phyloP scores from a whole-genome alignment of 2,888 invertebrate genomes.

The Drosophila vallismaia region DNA sequence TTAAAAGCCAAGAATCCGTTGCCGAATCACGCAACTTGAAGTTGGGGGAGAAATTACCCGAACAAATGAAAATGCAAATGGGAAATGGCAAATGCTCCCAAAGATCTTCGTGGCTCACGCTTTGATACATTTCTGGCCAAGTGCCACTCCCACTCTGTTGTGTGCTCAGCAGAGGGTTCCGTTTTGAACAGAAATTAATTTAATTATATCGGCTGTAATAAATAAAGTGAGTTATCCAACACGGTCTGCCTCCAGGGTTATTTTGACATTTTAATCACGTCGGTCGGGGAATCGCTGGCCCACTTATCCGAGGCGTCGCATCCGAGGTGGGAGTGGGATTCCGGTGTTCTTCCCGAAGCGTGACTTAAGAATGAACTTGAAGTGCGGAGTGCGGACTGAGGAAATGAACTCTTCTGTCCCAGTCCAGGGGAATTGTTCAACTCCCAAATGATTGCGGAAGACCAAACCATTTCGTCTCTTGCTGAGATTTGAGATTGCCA shows the following conservation, averaged over 20 bases:
- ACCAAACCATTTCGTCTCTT: background rate
- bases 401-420: background rate
- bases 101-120: conserved; percentile 69
- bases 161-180: background rate
- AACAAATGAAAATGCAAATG: conserved; percentile 56
- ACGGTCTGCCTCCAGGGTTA: conserved; percentile 33
- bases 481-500: background rate
- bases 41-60: conserved; percentile 26
- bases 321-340: conserved; percentile 10
- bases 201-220: conserved; percentile 70
- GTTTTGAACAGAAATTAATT: conserved; percentile 61
- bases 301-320: conserved; percentile 56
- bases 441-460: conserved; percentile 12
- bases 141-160: conserved; percentile 50
- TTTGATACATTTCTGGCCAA: conserved; percentile 59
- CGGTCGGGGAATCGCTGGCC: conserved; percentile 57
- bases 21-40: conserved; percentile 67
- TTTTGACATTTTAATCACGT: conserved; percentile 74
- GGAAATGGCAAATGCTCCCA: conserved; percentile 29
- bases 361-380: conserved; percentile 46
- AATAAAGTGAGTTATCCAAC: conserved; percentile 65
- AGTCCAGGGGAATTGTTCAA: background rate
- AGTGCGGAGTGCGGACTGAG: conserved; percentile 22
- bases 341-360: conserved; percentile 41
- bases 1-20: conserved; percentile 70